These are phyloP conservation scores for Macaca mulatta DNA, from an alignment of 2,113 vertebrate species.

Conservation along the genomic window DNA sequence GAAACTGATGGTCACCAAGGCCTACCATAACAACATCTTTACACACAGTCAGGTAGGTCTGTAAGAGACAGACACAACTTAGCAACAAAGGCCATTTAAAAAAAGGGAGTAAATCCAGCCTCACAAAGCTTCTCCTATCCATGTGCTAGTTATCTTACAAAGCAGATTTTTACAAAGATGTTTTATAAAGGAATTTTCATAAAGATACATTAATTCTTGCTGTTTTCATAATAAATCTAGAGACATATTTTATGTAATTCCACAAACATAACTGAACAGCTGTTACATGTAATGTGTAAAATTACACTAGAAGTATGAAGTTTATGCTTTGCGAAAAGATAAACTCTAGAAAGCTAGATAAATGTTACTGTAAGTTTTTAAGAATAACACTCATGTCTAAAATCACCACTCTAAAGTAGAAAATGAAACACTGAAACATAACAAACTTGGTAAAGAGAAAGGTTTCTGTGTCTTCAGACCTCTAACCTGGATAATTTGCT, in stretches of 20 bases:
- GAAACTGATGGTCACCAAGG: constrained; percentile 87
- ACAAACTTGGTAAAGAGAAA: neutral
- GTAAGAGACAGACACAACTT: neutral
- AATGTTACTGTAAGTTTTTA: neutral
- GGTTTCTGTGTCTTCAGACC: neutral
- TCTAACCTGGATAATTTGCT: constrained; percentile 90
- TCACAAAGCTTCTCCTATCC: neutral
- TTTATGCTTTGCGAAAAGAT: neutral
- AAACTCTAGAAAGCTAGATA: neutral
- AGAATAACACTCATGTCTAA: neutral
- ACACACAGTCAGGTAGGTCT: constrained; percentile 90
- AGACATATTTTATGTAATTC: neutral
- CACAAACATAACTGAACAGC: neutral
- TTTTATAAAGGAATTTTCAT: neutral
- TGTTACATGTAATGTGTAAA: neutral
- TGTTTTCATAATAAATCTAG: neutral
- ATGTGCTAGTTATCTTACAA: neutral
- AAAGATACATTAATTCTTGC: neutral
- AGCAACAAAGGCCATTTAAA: neutral
- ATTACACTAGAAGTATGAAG: neutral
- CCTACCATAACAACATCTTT: constrained; percentile 91
- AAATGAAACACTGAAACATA: neutral
- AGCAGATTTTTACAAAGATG: neutral
- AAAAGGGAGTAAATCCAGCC: neutral
- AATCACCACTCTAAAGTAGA: neutral